These are phyloP conservation scores for Paralichthys olivaceus DNA, from an alignment of 2,113 vertebrate species.

Conservation along the genomic window DNA sequence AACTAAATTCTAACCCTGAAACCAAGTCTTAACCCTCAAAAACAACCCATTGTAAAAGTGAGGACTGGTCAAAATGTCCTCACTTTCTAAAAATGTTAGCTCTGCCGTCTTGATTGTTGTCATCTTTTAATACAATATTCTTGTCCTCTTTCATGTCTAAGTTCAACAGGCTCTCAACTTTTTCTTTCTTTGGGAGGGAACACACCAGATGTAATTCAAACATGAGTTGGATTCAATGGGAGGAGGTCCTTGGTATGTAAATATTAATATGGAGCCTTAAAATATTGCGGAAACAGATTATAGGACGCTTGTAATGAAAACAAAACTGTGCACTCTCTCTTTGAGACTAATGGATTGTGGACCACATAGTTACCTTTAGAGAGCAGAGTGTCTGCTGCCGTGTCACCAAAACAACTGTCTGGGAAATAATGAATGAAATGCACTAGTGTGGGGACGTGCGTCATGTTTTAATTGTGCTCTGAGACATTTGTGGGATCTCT, in stretches of 20 bases:
- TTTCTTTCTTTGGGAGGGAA: not conserved
- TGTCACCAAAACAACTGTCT: slow-evolving; percentile 9
- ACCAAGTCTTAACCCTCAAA: no score
- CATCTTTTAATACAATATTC: slow-evolving; percentile 5
- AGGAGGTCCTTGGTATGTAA: slow-evolving; percentile 58
- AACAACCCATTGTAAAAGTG: no score
- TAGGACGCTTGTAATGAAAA: slow-evolving; percentile 38
- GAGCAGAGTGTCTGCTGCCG: not conserved
- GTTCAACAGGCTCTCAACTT: not conserved
- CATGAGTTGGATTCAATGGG: slow-evolving; percentile 27
- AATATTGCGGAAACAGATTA: slow-evolving; percentile 49
- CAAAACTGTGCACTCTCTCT: slow-evolving; percentile 13
- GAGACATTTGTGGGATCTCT: slow-evolving; percentile 36
- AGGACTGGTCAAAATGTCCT: no score
- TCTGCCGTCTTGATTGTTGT: not conserved
- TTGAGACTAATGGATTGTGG: slow-evolving; percentile 11
- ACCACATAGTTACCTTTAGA: not conserved
- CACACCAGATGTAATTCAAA: slow-evolving; percentile 38
- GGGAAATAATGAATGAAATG: slow-evolving; percentile 40
- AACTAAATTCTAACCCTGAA: not conserved
- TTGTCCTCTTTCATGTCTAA: not conserved
- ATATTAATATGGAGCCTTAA: slow-evolving; percentile 60
- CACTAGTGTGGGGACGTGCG: slow-evolving; percentile 23
- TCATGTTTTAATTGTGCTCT: slow-evolving; percentile 33
- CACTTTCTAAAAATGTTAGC: no score